A percentile compares a stretch with the other conserved stretches of the same genome.
These are phyloP conservation scores for Ooceraea biroi DNA, from an alignment of 1,140 invertebrate species.

Conservation along the genomic window DNA sequence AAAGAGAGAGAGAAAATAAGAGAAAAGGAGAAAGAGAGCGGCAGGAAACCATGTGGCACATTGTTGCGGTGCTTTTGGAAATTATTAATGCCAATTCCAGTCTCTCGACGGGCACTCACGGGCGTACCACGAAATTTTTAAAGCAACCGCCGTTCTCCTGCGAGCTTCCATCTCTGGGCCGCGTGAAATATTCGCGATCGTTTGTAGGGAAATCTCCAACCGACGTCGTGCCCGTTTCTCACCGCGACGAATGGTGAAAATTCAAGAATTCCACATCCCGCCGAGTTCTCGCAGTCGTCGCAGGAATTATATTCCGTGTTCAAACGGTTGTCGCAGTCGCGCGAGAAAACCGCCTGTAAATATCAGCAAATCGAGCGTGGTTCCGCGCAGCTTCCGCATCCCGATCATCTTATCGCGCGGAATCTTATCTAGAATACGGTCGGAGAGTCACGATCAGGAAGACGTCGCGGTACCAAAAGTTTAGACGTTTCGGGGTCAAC, in stretches of 20 bases:
- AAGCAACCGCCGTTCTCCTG: slow-evolving; percentile 21
- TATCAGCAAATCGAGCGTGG: slow-evolving; percentile 22
- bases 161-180: neutral
- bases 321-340: slow-evolving; percentile 8
- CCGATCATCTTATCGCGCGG: slow-evolving; percentile 41
- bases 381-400: neutral
- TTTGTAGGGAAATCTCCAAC: slow-evolving; percentile 42
- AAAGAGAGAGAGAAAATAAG: neutral
- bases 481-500: slow-evolving; percentile 47
- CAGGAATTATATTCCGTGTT: slow-evolving; percentile 27
- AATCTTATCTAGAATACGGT: slow-evolving; percentile 51
- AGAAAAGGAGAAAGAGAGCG: neutral
- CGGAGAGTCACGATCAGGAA: slow-evolving; percentile 28
- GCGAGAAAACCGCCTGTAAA: slow-evolving; percentile 25
- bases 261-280: slow-evolving; percentile 15
- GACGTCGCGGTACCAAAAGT: slow-evolving; percentile 25
- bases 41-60: no score
- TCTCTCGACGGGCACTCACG: slow-evolving; percentile 15
- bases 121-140: slow-evolving; percentile 54
- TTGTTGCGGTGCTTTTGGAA: slow-evolving; percentile 22
- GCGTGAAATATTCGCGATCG: slow-evolving; percentile 47
- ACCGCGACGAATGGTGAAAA: neutral
- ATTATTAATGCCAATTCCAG: slow-evolving; percentile 64
- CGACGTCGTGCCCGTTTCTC: neutral
- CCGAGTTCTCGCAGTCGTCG: neutral